Evolutionary conservation across 2,888 invertebrate species (phyloP), one percentile per base, ranked within the genome.

Genomic region (Ceraclea dissimilis): DNA sequence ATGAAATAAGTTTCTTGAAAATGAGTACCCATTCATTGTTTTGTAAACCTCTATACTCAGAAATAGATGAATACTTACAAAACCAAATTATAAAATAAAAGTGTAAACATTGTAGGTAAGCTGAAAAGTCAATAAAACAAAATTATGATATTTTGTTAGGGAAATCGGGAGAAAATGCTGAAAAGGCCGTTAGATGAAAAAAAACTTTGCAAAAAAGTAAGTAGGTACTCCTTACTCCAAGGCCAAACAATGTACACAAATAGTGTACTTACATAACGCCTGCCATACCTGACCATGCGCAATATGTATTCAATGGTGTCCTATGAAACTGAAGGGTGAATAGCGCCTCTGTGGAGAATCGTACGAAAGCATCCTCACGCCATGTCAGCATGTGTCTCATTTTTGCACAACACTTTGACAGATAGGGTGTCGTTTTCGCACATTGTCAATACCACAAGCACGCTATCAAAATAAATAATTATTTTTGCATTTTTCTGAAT

Each of bases 351-450:
- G 39, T 16, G 13, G 39, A 39, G n/a, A 13, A 16, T 39, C 13
- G 8, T 13, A n/a, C 13, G n/a, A 13, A 39, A 39, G 39, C 13
- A n/a, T n/a, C 39, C 5, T 5, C 39, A 13, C 16, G 16, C 39
- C 39, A 16, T 16, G 39, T 16, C 13, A 8, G n/a, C 13, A 4
- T n/a, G 39, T 39, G 39, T 4, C 39, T 39, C 39, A 39, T 39
- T 39, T 39, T 39, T 39, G 39, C 39, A 39, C 39, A 8, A 39
- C 39, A 39, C 39, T 39, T 39, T 39, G 39, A 39, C 39, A 39
- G 39, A 13, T 39, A 16, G 39, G 39, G 39, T 39, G 39, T 39
- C 39, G 39, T 39, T 39, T 39, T 39, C 13, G 39, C 13, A 39
- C 39, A 39, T 13, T n/a, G 39, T n/a, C 13, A 13, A 39, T 39